Evolutionary conservation across 2,113 vertebrate genomes (phyloP).

Genomic region (Camelus bactrianus): DNA sequence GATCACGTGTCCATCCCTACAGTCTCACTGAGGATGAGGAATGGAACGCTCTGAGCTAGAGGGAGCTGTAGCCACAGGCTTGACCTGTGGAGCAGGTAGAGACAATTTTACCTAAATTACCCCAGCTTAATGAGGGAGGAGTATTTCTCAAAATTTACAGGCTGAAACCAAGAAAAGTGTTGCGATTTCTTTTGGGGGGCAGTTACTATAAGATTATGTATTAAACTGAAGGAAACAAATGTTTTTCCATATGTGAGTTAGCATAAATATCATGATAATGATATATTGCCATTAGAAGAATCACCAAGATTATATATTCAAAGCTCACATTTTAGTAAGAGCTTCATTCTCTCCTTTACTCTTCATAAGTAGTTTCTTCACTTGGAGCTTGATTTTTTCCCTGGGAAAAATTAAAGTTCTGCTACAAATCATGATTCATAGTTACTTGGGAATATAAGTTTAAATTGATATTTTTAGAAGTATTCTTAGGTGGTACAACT

Average conservation of each 20-base stretch:
- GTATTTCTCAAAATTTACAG: not conserved
- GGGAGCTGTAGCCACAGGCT: not conserved
- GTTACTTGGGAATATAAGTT: not conserved
- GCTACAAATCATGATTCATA: not conserved
- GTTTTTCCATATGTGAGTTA: not conserved
- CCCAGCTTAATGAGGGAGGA: not conserved
- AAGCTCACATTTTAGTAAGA: not conserved
- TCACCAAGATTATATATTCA: not conserved
- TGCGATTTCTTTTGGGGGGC: not conserved
- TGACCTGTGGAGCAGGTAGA: not conserved
- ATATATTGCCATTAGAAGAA: not conserved
- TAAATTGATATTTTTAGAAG: constrained; percentile 16
- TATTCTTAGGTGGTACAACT: not conserved
- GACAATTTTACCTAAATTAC: not conserved
- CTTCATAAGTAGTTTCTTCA: not conserved
- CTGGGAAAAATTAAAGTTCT: not conserved
- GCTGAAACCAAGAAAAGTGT: not conserved
- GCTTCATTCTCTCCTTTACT: not conserved
- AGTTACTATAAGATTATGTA: not conserved
- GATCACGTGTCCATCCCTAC: not conserved
- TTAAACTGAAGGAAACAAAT: not conserved
- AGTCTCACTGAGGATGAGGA: not conserved
- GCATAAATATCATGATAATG: not conserved
- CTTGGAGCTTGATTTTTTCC: not conserved
- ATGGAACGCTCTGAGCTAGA: not conserved